Evolutionary conservation across 1,140 invertebrate species (phyloP), one percentile per base, ranked within the genome.

Genomic region (Tribolium castaneum): DNA sequence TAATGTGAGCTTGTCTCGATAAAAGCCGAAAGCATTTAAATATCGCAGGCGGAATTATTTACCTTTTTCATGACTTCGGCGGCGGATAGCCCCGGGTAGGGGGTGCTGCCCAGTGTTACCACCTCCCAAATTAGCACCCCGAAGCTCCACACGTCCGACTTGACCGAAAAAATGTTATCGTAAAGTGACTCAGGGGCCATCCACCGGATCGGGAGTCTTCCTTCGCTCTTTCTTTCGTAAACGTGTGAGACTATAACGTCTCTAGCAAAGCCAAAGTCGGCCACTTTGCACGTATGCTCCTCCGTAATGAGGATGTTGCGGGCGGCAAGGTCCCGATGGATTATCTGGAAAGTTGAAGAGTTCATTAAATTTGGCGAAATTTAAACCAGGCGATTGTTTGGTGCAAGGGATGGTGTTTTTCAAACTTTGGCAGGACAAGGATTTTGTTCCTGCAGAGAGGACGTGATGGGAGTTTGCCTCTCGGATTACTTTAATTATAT

Each of bases 131-230:
- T 92, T 1, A 98, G 88, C 6, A 98, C 93, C 0, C 97, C 97
- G 84, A 97, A 98, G 82, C 96, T 95, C 96, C 96, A 98, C 10
- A 97, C 93, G 83, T 98, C 97, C 0, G 95, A 95, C 86, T 97
- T 97, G 1, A 94, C 92, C 1, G 95, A 96, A 85, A 97, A 98
- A 81, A 97, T 93, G 83, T 97, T 96, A 83, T 97, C 95, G 84
- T 95, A 96, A 0, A 98, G 89, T 1, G 95, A 96, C 86, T 98
- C 97, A 0, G 96, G 96, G 0, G 96, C 95, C 96, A 98, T 98
- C 96, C 97, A 98, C 85, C 96, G 89, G 56, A 92, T 92, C 2
- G 91, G 91, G 6, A 92, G 81, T 14, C 91, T 88, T 19, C 94
- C 96, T 83, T 97, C 96, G 39, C 95, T 97, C 84, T 98, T 98